Evolutionary conservation across 2,888 invertebrate species (phyloP).

Genomic region (Pammene aurita): DNA sequence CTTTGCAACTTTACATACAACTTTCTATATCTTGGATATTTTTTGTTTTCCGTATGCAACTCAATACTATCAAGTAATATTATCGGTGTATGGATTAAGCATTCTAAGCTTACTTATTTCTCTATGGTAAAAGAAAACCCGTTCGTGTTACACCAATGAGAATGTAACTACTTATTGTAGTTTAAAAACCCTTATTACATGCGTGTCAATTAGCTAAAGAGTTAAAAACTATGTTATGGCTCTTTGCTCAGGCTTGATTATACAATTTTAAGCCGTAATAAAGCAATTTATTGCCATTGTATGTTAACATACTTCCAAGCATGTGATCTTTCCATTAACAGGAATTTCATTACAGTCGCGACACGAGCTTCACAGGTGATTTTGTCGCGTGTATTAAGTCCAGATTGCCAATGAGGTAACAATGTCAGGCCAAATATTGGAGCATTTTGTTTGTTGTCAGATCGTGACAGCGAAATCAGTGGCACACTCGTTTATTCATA

Average conservation of each 20-base stretch:
- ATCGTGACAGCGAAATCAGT: neutral
- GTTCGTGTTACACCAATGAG: constrained; percentile 12
- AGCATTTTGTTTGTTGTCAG: neutral
- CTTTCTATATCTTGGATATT: too few species aligned
- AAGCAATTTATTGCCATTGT: constrained; percentile 32
- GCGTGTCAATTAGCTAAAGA: constrained; percentile 35
- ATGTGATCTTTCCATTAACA: constrained; percentile 22
- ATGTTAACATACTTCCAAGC: constrained; percentile 26
- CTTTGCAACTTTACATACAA: too few species aligned
- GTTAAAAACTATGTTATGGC: constrained; percentile 31
- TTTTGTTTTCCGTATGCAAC: too few species aligned
- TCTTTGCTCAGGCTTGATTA: constrained; percentile 26
- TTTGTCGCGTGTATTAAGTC: constrained; percentile 14
- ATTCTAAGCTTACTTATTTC: too few species aligned
- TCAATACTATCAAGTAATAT: too few species aligned
- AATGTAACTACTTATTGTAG: neutral
- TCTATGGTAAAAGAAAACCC: neutral
- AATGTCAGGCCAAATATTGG: neutral
- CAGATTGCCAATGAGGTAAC: neutral
- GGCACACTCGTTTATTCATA: neutral
- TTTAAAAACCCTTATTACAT: constrained; percentile 22
- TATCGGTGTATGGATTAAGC: too few species aligned
- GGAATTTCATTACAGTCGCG: constrained; percentile 9
- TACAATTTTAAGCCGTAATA: constrained; percentile 27
- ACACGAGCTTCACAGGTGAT: constrained; percentile 20